Evolutionary conservation across 2,113 vertebrate species (phyloP), one percentile per base, ranked within the genome.

Genomic region (Amblyornis subalaris): DNA sequence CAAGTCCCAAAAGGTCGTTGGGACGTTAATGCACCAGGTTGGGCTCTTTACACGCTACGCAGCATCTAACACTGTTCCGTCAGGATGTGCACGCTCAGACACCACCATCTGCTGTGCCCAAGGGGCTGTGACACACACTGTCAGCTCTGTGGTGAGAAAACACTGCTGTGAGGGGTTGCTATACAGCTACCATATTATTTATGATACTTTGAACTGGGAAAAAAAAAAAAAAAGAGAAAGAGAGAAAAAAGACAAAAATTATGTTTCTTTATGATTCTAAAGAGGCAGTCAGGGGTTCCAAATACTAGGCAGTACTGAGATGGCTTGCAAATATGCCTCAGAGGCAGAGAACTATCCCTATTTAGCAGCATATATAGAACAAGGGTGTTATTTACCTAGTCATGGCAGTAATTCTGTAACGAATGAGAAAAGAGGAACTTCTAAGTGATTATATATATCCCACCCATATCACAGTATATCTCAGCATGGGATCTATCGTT

Each of bases 101-200:
- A 12, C 12, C 78, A 44, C 54, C 70, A 54, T 79, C 71, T 90
- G 74, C 71, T 57, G 8, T 69, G 62, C 72, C 81, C 74, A 85
- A 19, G 15, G 53, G 69, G 23, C 62, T 87, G 51, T 44, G 60
- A 57, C 42, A 64, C 22, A 47, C 29, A 14, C 29, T 47, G 67
- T 20, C 65, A 87, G 31, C 48, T 75, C 20, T 57, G 26, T 65
- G 60, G 53, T 60, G 70, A 75, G 76, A 92, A 87, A 95, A 81
- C 17, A 84, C 33, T 51, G 18, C 29, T 13, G 57, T 40, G 57
- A 91, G 53, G 44, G 13, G 11, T 10, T 87, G 44, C 25, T 75
- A 25, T 47, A 65, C 26, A 69, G 44, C 12, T 50, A 45, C 67
- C 22, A 40, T 2, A 2, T 71, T 81, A 80, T 77, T 70, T 62